Evolutionary conservation across 1,140 invertebrate genomes (phyloP).

Genomic region (Polypedilum pembai): DNA sequence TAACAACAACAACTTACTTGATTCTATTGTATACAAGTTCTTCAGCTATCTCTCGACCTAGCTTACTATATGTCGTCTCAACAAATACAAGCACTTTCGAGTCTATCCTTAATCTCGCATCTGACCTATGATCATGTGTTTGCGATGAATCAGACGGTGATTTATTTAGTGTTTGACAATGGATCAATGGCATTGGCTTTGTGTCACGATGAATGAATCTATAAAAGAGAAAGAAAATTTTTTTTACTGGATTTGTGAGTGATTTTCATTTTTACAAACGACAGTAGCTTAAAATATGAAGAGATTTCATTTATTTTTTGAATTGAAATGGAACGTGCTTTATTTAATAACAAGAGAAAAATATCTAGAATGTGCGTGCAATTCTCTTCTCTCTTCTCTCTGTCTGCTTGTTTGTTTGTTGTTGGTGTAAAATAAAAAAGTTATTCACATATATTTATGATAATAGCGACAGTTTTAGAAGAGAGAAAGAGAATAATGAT

Average conservation of each 20-base stretch:
- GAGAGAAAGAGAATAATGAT: too few species aligned
- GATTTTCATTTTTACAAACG: background rate
- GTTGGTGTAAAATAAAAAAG: too few species aligned
- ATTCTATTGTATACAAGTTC: slow-evolving; percentile 87
- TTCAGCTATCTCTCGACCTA: slow-evolving; percentile 88
- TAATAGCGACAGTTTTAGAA: too few species aligned
- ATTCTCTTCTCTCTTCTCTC: background rate
- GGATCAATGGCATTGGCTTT: slow-evolving; percentile 68
- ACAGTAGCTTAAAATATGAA: background rate
- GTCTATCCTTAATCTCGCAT: slow-evolving; percentile 74
- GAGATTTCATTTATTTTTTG: background rate
- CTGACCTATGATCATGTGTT: slow-evolving; percentile 70
- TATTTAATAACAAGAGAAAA: slow-evolving; percentile 22
- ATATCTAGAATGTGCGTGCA: background rate
- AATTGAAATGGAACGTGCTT: slow-evolving; percentile 23
- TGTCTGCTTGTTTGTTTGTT: too few species aligned
- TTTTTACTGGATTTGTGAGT: slow-evolving; percentile 17
- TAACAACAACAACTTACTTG: slow-evolving; percentile 56
- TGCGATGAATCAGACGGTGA: slow-evolving; percentile 49
- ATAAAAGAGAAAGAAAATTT: slow-evolving; percentile 37
- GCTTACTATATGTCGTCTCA: slow-evolving; percentile 85
- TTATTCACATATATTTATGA: too few species aligned
- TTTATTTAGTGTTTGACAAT: slow-evolving; percentile 62
- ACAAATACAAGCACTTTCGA: slow-evolving; percentile 89
- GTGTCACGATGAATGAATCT: slow-evolving; percentile 67